Conservation (phyloP, 2,113 vertebrate species). For the Cyrtonyx montezumae region DNA sequence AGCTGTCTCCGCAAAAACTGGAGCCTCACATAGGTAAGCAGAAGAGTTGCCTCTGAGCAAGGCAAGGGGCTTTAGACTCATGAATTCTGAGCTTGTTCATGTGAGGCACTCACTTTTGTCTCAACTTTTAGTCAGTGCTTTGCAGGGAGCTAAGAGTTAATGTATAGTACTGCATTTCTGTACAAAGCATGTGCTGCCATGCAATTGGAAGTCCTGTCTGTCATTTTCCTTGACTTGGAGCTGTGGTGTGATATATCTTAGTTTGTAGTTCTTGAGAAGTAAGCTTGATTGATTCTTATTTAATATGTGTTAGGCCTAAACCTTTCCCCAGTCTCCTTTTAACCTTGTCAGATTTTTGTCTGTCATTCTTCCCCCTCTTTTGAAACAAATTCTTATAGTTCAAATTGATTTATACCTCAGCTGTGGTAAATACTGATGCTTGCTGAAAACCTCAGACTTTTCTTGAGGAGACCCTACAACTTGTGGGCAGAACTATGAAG, state of each 20-base stretch:
- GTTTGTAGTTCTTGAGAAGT: slow-evolving; percentile 4
- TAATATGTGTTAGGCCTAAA: not conserved
- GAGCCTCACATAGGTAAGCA: not conserved
- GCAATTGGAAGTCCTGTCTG: not conserved
- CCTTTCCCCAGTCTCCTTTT: slow-evolving; percentile 23
- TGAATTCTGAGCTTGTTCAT: not conserved
- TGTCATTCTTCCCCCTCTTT: not conserved
- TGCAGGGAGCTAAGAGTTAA: not conserved
- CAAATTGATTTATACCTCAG: slow-evolving; percentile 1
- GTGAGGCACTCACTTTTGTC: accelerated
- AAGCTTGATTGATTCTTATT: slow-evolving; percentile 31
- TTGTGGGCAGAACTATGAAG: not conserved
- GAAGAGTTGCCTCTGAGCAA: not conserved
- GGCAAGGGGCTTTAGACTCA: not conserved
- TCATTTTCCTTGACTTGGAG: not conserved
- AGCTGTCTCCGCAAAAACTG: not conserved
- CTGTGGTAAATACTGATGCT: not conserved
- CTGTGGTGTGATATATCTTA: not conserved
- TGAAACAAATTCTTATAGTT: not conserved
- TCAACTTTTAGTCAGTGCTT: not conserved
- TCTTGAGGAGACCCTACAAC: not conserved
- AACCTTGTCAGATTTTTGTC: slow-evolving; percentile 31
- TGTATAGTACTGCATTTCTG: not conserved
- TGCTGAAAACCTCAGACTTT: not conserved
- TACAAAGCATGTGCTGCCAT: not conserved